A percentile compares a stretch with the other conserved stretches of the same genome.
Conservation (phyloP, 2,113 vertebrate genomes). For the Sus scrofa region T2T-Sscrofa CM000830.6:34558001-34558500, state of each 20-base stretch:
- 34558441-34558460: slow-evolving; percentile 23
- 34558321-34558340: slow-evolving; percentile 11
- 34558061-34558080: background rate
- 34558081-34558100: background rate
- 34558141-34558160: background rate
- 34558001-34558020: background rate
- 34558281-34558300: slow-evolving; percentile 8
- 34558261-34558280: background rate
- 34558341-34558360: slow-evolving; percentile 12
- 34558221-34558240: slow-evolving; percentile 4
- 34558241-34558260: background rate
- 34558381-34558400: background rate
- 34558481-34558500: background rate
- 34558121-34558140: background rate
- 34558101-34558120: background rate
- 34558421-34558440: background rate
- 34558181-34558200: background rate
- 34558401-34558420: background rate
- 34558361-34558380: slow-evolving; percentile 23
- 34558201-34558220: background rate
- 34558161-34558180: background rate
- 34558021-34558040: background rate
- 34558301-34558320: slow-evolving; percentile 38
- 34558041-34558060: background rate
- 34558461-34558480: background rate